A percentile compares a stretch with the other conserved stretches of the same genome.
These are phyloP conservation scores for Calliphora vicina DNA, from an alignment of 1,140 invertebrate species.

Conservation along the genomic window DNA sequence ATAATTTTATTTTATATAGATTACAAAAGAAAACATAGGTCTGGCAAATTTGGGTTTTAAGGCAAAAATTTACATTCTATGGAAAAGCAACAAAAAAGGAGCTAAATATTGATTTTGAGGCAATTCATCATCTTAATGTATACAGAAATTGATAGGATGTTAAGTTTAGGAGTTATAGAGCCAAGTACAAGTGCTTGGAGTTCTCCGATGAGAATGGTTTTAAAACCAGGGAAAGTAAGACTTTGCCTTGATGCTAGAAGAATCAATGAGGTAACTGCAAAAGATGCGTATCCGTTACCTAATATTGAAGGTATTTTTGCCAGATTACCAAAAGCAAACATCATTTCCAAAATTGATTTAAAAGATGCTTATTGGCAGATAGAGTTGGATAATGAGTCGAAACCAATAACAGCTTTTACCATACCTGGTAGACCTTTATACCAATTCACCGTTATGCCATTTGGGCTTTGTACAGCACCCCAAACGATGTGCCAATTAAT, in stretches of 20 bases:
- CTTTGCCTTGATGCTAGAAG: constrained; percentile 52
- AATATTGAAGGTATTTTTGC: constrained; percentile 53
- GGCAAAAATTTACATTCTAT: too few species aligned
- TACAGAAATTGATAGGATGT: constrained; percentile 17
- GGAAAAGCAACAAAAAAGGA: too few species aligned
- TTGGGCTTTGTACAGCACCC: constrained; percentile 44
- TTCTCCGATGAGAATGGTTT: constrained; percentile 36
- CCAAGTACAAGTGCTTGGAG: background rate
- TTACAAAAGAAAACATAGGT: too few species aligned
- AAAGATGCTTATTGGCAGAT: constrained; percentile 35
- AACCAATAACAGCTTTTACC: constrained; percentile 60
- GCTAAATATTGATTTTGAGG: too few species aligned
- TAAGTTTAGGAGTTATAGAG: constrained; percentile 3
- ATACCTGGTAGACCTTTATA: constrained; percentile 54
- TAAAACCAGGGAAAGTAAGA: constrained; percentile 39
- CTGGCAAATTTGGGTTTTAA: too few species aligned
- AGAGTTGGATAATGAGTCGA: constrained; percentile 34
- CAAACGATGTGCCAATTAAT: constrained; percentile 35
- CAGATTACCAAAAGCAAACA: constrained; percentile 40
- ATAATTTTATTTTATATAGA: too few species aligned
- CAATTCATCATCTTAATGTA: background rate
- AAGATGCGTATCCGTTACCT: constrained; percentile 49
- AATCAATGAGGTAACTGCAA: constrained; percentile 47
- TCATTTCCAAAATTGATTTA: constrained; percentile 47
- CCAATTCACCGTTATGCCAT: constrained; percentile 42